Base-by-base conservation (phyloP, 2,888 invertebrate species). In the Epinotia ramella region DNA sequence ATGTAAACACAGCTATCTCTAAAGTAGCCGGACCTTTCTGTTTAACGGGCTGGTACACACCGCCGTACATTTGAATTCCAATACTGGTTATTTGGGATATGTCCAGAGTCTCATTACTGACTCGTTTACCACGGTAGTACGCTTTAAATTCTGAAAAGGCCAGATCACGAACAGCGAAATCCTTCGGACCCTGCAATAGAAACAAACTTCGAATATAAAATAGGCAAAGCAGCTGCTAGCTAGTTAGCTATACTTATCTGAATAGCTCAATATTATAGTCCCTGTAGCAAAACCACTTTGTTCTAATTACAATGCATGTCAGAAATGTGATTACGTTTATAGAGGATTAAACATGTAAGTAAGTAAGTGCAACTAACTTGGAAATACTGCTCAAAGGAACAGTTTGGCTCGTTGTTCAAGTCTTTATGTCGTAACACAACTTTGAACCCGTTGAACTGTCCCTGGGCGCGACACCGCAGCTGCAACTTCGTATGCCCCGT, bases 1-100 rank as follows among this genome's bases (percentile, higher is more conserved):
- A 2, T 1, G 3, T 44, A 44, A 44, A 2, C 44, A 44, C 2
- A 44, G 3, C 95, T 56, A 96, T 94, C 88, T 96, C 96, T 79
- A 96, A 90, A 63, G 96, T 94, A 2, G 96, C 95, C 11, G 95
- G 95, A 0, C 96, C 96, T 81, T 91, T 94, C 82, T 96, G 96
- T 84, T 96, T 96, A 20, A 95, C 87, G 9, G 95, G 94, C 79
- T 93, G 91, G 83, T 96, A 96, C 77, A 96, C 96, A 16, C 96
- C 96, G 24, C 96, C 96, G 81, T 95, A 96, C 82, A 96, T 94
- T 89, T 96, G 96, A 62, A 96, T 86, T 7, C 96, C 96, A 78
- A 96, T 90, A 86, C 95, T 95, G 2, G 95, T 95, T 40, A 96
- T 94, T 81, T 95, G 92, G 0, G 94, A 88, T 63, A 90, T 87